Percentiles rank a stretch among this genome's conserved stretches.
Evolutionary conservation across 2,888 invertebrate species (phyloP).

Genomic region (Choristoneura rosaceana): DNA sequence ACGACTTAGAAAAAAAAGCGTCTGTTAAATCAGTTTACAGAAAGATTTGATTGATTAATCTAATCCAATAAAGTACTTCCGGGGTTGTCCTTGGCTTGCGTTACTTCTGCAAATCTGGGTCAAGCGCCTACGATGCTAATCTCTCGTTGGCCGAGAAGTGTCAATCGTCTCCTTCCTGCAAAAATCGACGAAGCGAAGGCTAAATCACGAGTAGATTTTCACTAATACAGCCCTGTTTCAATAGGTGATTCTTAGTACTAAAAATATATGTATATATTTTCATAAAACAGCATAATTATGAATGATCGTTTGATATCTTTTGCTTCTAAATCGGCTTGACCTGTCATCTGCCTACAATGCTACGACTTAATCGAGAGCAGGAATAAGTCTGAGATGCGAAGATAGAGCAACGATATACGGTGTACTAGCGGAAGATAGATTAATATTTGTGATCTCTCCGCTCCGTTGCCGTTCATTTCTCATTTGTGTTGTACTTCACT

Average conservation of each 20-base stretch:
- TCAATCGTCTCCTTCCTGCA: neutral
- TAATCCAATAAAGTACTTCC: neutral
- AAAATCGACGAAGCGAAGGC: neutral
- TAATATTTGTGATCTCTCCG: no score
- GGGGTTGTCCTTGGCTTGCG: neutral
- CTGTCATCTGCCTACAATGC: no score
- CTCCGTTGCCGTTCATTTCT: no score
- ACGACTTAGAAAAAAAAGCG: neutral
- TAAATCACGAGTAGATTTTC: neutral
- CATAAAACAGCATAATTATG: neutral
- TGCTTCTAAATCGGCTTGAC: no score
- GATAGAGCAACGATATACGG: no score
- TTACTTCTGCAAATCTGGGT: neutral
- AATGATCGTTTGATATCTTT: neutral
- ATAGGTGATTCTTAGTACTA: neutral
- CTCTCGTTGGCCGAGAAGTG: neutral
- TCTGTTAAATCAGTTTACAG: neutral
- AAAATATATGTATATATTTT: neutral
- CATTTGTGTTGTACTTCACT: no score
- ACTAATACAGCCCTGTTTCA: neutral
- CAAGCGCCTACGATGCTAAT: constrained; percentile 2
- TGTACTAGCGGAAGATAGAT: no score
- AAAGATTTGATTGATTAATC: constrained; percentile 7
- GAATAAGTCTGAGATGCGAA: neutral
- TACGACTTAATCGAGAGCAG: neutral